phyloP scores from a whole-genome alignment of 37 sponge, comb jelly and placozoan species.

The Tethya wilhelma region DNA sequence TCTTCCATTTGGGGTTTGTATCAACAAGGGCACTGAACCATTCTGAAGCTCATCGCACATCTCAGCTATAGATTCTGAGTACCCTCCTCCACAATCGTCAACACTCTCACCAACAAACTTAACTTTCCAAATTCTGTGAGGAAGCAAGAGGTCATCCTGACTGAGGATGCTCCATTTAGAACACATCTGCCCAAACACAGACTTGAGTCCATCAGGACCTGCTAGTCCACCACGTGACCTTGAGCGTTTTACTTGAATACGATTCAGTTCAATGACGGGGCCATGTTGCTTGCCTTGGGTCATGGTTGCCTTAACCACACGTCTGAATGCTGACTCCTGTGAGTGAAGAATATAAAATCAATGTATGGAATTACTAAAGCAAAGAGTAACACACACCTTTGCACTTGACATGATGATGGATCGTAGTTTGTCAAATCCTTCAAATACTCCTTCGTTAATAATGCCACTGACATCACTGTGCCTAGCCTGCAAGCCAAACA shows the following conservation, averaged over 20 bases:
- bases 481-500: constrained; percentile 66
- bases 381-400: constrained; percentile 55
- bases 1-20: constrained; percentile 96
- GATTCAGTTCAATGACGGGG: constrained; percentile 89
- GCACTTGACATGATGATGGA: constrained; percentile 65
- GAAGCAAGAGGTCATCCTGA: constrained; percentile 74
- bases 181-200: constrained; percentile 94
- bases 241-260: constrained; percentile 77
- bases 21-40: constrained; percentile 85
- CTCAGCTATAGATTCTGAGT: constrained; percentile 95
- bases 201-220: constrained; percentile 74
- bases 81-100: constrained; percentile 96
- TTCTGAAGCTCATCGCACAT: constrained; percentile 97
- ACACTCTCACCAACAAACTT: constrained; percentile 97
- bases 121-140: constrained; percentile 97
- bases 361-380: background rate
- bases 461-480: background rate
- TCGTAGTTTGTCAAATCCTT: constrained; percentile 65
- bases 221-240: constrained; percentile 55
- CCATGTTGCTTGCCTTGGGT: constrained; percentile 90
- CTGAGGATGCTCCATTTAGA: constrained; percentile 74
- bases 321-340: constrained; percentile 88
- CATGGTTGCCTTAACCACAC: constrained; percentile 94
- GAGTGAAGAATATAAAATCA: background rate
- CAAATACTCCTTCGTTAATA: constrained; percentile 27